Evolutionary conservation across 2,888 invertebrate genomes (phyloP).

Genomic region (Torymus texanus): DNA sequence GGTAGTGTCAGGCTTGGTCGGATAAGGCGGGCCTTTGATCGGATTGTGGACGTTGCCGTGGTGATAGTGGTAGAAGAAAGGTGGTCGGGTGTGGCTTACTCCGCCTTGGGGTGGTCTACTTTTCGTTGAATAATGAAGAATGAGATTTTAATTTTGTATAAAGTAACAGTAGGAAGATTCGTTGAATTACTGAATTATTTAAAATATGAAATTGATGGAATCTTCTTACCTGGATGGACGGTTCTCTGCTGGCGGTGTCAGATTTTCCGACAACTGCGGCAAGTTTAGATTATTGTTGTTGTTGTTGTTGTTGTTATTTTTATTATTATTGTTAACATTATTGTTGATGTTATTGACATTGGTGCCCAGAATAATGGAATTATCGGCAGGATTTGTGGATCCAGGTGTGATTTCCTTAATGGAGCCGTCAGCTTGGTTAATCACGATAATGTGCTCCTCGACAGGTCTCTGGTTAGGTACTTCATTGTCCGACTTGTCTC

Average conservation of each 20-base stretch:
- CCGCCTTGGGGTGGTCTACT: constrained; percentile 50
- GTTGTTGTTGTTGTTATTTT: constrained; percentile 34
- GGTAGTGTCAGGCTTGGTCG: too few relatives aligned
- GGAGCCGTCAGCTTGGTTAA: constrained; percentile 69
- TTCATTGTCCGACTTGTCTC: constrained; percentile 14
- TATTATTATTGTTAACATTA: constrained; percentile 33
- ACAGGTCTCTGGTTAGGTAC: constrained; percentile 47
- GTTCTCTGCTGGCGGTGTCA: constrained; percentile 69
- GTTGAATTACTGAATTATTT: not conserved
- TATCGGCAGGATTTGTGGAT: constrained; percentile 42
- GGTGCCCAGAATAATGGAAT: not conserved
- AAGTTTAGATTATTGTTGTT: constrained; percentile 57
- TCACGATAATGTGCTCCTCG: constrained; percentile 69
- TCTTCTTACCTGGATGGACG: constrained; percentile 33
- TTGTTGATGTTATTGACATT: not conserved
- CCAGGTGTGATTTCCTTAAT: constrained; percentile 63
- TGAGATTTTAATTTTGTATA: constrained; percentile 6
- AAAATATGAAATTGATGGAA: not conserved
- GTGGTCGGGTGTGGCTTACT: constrained; percentile 61
- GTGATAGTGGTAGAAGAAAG: constrained; percentile 66
- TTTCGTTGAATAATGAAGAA: not conserved
- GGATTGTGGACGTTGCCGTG: constrained; percentile 42
- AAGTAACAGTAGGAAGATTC: not conserved
- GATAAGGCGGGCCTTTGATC: too few relatives aligned
- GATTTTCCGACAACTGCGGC: constrained; percentile 67